Evolutionary conservation across 2,888 invertebrate species (phyloP).

Genomic region (Sceliomorpha sp.): DNA sequence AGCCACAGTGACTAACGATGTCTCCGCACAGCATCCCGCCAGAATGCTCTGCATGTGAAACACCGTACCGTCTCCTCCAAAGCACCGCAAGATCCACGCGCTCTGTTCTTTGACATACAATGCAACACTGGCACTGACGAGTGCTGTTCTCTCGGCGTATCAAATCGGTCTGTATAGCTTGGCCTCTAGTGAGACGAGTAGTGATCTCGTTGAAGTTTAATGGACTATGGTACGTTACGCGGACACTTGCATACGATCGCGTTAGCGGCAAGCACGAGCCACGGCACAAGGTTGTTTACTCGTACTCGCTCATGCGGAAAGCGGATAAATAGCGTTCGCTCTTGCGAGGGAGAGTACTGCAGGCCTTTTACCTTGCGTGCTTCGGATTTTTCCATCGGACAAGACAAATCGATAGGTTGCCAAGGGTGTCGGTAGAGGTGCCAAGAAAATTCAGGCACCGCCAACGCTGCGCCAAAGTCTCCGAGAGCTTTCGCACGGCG

Average conservation of each 20-base stretch:
- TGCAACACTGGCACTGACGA: constrained; percentile 1
- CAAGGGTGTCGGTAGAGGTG: constrained; percentile 22
- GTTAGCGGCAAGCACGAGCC: constrained; percentile 33
- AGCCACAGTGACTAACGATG: no score
- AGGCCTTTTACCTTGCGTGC: constrained; percentile 36
- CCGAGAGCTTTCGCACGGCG: no score
- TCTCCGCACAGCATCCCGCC: no score
- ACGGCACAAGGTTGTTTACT: constrained; percentile 36
- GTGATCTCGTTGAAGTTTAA: constrained; percentile 38
- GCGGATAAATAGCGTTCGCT: constrained; percentile 44
- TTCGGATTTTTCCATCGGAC: constrained; percentile 26
- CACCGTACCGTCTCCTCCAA: no score
- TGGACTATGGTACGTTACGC: constrained; percentile 37
- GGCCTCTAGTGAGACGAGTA: constrained; percentile 20
- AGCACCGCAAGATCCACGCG: background rate
- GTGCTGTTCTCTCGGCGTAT: constrained; percentile 2
- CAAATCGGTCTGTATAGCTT: constrained; percentile 17
- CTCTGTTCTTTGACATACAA: background rate
- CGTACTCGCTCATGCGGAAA: constrained; percentile 45
- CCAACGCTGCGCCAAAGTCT: no score
- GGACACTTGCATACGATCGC: constrained; percentile 27
- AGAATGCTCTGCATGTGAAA: no score
- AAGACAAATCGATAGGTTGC: constrained; percentile 30
- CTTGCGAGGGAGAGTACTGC: constrained; percentile 21
- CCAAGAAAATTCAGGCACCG: no score